Evolutionary conservation across 2,113 vertebrate genomes (phyloP), one percentile per base, ranked within the genome.

Genomic region (Pseudopodoces humilis): DNA sequence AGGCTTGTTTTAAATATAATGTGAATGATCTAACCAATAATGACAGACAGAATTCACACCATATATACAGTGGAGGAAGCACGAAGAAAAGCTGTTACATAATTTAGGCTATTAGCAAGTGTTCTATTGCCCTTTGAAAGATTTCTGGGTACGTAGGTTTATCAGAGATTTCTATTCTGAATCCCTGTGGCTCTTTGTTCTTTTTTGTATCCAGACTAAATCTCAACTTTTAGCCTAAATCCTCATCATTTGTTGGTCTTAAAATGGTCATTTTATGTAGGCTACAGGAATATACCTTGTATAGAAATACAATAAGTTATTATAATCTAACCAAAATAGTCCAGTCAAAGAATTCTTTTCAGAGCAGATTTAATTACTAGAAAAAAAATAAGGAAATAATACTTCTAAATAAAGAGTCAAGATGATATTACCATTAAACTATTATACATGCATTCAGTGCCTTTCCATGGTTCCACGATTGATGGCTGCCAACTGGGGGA

Each of bases 401-500:
- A 7, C 1, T 56, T 9, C 6, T 31, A 79, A 56, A 72, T 59
- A 39, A 63, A 56, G 15, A 33, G 8, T 68, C 4, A 4, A 23
- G 49, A 21, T 46, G 20, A 55, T 46, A 63, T 59, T 7, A 70
- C 5, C 43, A 21, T 71, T 67, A 37, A 78, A 75, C 7, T 39
- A 28, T 58, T 78, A 43, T 8, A 33, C 2, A 11, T 10, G 8
- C 2, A 83, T 88, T 78, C 41, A 86, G 41, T 23, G 18, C 16
- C 16, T 49, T 90, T 53, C 28, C 17, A 18, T 15, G 70, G 21
- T 21, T 70, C 7, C 31, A 24, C 37, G 15, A 55, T 35, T 79
- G 23, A 44, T 2, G 1, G 11, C 3, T 6, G 17, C 21, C 1
- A 2, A 24, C 18, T 56, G 4, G 9, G 6, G 12, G 8, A 87